Conservation (phyloP, 2,113 vertebrate species). For the Stercorarius parasiticus region DNA sequence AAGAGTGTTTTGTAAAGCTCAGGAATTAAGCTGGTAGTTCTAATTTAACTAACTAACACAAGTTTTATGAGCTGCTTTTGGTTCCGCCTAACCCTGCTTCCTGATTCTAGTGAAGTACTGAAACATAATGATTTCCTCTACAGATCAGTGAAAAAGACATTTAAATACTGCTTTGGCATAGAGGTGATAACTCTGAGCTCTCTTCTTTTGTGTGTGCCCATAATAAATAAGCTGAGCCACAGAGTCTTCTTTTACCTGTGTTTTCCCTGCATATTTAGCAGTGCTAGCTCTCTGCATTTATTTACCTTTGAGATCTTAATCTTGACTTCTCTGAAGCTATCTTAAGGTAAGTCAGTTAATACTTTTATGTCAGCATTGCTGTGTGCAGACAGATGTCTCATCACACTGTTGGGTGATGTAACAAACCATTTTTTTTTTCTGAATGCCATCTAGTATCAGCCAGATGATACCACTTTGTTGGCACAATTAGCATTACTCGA, state of each 20-base stretch:
- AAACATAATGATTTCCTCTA: neutral
- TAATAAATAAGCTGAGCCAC: neutral
- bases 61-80: neutral
- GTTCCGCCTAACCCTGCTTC: fast-evolving
- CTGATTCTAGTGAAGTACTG: neutral
- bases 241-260: neutral
- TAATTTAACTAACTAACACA: neutral
- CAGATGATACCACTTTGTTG: neutral
- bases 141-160: neutral
- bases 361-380: neutral
- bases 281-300: neutral
- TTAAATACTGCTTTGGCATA: neutral
- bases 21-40: neutral
- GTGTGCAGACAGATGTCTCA: neutral
- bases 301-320: neutral
- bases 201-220: neutral
- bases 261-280: neutral
- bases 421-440: neutral
- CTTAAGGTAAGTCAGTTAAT: neutral
- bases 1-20: neutral
- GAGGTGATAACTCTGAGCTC: neutral
- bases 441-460: neutral
- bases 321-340: neutral
- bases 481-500: neutral
- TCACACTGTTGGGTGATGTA: neutral